A percentile compares a stretch with the other conserved stretches of the same genome.
Conservation (phyloP, 2,113 vertebrate species). For the Sapayoa aenigma region DNA sequence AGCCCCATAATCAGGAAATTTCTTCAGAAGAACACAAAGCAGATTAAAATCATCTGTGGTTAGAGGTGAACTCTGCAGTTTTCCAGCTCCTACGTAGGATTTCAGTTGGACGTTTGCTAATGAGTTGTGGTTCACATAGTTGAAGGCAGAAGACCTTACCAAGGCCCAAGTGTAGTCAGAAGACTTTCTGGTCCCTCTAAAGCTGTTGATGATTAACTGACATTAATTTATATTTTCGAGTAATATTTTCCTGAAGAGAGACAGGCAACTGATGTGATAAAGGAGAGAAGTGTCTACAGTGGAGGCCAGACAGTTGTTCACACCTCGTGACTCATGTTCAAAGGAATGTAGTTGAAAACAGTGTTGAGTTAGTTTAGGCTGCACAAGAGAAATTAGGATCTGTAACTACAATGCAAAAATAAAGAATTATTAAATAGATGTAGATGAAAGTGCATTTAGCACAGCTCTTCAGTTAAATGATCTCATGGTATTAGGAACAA, state of each 20-base stretch:
- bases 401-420: background rate
- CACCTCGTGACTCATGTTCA: background rate
- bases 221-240: background rate
- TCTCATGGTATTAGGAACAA: background rate
- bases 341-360: background rate
- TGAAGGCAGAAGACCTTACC: background rate
- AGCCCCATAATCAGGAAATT: background rate
- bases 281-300: background rate
- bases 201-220: background rate
- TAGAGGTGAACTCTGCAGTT: conserved; percentile 2
- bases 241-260: background rate
- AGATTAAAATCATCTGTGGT: background rate
- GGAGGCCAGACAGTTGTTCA: background rate
- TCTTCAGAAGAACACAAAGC: conserved; percentile 1
- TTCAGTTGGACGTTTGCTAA: background rate
- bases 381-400: background rate
- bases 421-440: background rate
- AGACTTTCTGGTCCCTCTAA: background rate
- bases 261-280: background rate
- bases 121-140: background rate
- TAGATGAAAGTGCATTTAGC: background rate
- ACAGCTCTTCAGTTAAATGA: background rate
- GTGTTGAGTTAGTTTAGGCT: background rate
- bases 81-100: background rate
- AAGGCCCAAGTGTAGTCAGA: background rate